Evolutionary conservation across 2,888 invertebrate genomes (phyloP), one percentile per base, ranked within the genome.

Genomic region (Phyto melanocephala): DNA sequence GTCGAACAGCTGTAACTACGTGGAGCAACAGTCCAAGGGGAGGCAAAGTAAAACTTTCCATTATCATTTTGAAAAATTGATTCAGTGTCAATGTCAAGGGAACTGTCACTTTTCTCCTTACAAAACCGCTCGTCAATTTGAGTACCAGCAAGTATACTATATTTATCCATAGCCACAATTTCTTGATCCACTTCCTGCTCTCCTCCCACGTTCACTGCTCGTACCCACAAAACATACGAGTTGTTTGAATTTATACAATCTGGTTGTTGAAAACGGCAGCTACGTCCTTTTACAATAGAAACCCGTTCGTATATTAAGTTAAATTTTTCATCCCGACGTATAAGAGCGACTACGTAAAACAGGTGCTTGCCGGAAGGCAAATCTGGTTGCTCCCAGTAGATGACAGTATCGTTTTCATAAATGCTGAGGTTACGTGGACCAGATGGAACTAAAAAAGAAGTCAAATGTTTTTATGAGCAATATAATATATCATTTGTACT

Each of bases 311-410:
- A 86, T 58, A 85, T 83, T 28, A 35, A 13, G 24, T 84, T 76
- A 11, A 81, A 45, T 17, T 47, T 70, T 1, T 81, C 74, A 7
- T 84, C 81, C 6, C 28, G 65, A 1, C 72, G 71, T 40, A 78
- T 58, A 40, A 86, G 76, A 20, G 81, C 84, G 22, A 94, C 90
- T 89, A 94, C 92, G 87, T 93, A 94, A 22, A 89, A 89, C 85
- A 93, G 92, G 2, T 93, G 88, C n/a, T 91, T 91, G 1, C 94
- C 94, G 13, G 92, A 93, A 47, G 92, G 90, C 62, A 89, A 87
- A 40, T 87, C 86, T 17, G 94, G 94, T 50, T 86, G 87, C 7
- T 91, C 88, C 94, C 94, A 94, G 35, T 86, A 56, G 17, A 87
- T 65, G 22, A 80, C n/a, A 13, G 77, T 42, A 28, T 68, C 80